Evolutionary conservation across 2,888 invertebrate genomes (phyloP), one percentile per base, ranked within the genome.

Genomic region (Caradrina kadenii): DNA sequence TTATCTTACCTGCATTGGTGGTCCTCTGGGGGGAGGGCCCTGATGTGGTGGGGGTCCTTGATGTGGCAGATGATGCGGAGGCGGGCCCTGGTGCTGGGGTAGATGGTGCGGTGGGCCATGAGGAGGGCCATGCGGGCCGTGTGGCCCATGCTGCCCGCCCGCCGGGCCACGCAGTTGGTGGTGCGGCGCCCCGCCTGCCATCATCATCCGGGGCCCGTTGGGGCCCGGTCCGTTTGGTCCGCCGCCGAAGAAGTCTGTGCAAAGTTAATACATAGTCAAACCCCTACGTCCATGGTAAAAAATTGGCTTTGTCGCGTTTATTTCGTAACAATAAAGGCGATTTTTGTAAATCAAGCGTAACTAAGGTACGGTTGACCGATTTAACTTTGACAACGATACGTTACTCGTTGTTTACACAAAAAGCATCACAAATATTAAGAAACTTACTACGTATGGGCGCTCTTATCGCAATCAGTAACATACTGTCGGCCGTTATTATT

Each of bases 1-100:
- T 15, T 15, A 31, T 22, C 67, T 62, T 81, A 94, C 95, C 91
- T 94, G 96, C 97, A 96, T 97, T 69, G 96, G 97, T 17, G 97
- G 97, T 70, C 97, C 95, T 80, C 96, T 96, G 17, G 95, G 95
- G 63, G 96, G 96, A 1, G 96, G 96, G 0, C 96, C 96, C 70
- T 96, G 94, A 86, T 96, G 96, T 80, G 96, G 96, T 62, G 96
- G 96, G 55, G 96, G 96, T 69, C 96, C 93, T 87, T 96, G 95
- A 60, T 95, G 95, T 68, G 87, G 91, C 90, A 93, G 83, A 73
- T 93, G 93, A 62, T 93, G 93, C 75, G 95, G 94, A 52, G 94
- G 93, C 6, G 93, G 96, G 35, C 95, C 95, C 84, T 94, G 94
- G 76, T 95, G 95, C 83, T 92, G 93, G 69, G 87, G 93, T 90